Evolutionary conservation across 2,888 invertebrate genomes (phyloP), one percentile per base, ranked within the genome.

Genomic region (Prenolepis imparis): DNA sequence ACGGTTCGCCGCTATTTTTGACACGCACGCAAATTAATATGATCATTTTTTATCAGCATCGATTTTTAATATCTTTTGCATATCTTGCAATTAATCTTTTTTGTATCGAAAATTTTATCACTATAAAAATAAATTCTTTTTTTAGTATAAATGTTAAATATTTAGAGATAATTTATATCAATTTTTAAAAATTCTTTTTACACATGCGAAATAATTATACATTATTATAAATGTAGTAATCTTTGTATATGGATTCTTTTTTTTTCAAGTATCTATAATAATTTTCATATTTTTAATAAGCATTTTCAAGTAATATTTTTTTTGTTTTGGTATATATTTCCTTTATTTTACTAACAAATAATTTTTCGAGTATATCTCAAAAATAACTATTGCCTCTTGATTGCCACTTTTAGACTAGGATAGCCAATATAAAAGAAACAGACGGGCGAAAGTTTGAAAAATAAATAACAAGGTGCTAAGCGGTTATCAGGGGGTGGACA

Each of bases 381-480:
- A 3, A 18, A 55, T 21, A 18, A 36, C 32, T 11, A 28, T 32
- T 3, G 21, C 6, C 36, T 44, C 21, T 0, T 78, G 52, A n/a
- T 8, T 18, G 21, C 15, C 39, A 11, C 8, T 59, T 72, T 32
- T 48, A n/a, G 2, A 41, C 15, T 48, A 12, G 36, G 5, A 24
- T 77, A 67, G 59, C 64, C 68, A 68, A 72, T 81, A 84, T 66
- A 83, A 81, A 88, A 64, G 86, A 78, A 80, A 66, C 63, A 36
- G 36, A 44, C 61, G 59, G n/a, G 12, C 52, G 52, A 87, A 90
- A 92, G 91, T 92, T 92, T 89, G 90, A 90, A 91, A 93, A 93
- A 93, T 93, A 93, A 93, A 93, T 93, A 93, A 94, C 93, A 92
- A 93, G 93, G 92, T 93, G 92, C 89, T 93, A 93, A 93, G 92